These are phyloP conservation scores for Drosophila hydei DNA, from an alignment of 1,140 invertebrate genomes.

Conservation along the genomic window DNA sequence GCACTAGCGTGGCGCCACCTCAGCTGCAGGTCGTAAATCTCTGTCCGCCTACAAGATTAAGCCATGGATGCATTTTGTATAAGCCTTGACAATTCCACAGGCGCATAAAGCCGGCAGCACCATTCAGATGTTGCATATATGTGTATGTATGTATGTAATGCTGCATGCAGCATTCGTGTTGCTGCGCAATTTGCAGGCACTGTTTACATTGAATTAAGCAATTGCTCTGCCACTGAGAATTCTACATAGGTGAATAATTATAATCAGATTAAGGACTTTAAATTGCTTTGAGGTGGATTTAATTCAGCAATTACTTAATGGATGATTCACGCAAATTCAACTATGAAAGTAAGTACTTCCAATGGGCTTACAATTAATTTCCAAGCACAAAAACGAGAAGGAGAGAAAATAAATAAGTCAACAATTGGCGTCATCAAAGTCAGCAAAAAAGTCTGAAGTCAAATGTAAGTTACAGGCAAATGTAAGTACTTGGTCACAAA, in stretches of 20 bases:
- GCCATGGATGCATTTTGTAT: constrained; percentile 52
- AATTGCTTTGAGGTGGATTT: constrained; percentile 28
- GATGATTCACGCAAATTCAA: constrained; percentile 2
- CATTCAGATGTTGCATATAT: constrained; percentile 28
- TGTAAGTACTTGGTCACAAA: too few relatives aligned
- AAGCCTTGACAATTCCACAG: constrained; percentile 48
- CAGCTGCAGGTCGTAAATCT: constrained; percentile 47
- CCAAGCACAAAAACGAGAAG: background rate
- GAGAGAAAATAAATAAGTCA: too few relatives aligned
- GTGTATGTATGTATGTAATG: background rate
- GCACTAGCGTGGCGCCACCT: constrained; percentile 27
- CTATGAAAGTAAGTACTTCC: background rate
- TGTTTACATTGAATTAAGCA: constrained; percentile 25
- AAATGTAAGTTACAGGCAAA: too few relatives aligned
- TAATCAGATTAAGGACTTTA: constrained; percentile 29
- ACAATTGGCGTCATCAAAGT: too few relatives aligned
- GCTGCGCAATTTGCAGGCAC: constrained; percentile 1
- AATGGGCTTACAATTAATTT: background rate
- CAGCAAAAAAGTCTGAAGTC: too few relatives aligned
- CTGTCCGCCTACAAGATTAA: constrained; percentile 51
- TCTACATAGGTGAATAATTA: constrained; percentile 28
- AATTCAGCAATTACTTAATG: constrained; percentile 30
- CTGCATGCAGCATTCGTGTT: constrained; percentile 2
- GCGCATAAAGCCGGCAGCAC: constrained; percentile 18
- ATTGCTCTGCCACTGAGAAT: constrained; percentile 20